A percentile compares a stretch with the other conserved stretches of the same genome.
Conservation (phyloP, 2,797 vertebrate species). For the Typhlichthys eigenmanni region DNA sequence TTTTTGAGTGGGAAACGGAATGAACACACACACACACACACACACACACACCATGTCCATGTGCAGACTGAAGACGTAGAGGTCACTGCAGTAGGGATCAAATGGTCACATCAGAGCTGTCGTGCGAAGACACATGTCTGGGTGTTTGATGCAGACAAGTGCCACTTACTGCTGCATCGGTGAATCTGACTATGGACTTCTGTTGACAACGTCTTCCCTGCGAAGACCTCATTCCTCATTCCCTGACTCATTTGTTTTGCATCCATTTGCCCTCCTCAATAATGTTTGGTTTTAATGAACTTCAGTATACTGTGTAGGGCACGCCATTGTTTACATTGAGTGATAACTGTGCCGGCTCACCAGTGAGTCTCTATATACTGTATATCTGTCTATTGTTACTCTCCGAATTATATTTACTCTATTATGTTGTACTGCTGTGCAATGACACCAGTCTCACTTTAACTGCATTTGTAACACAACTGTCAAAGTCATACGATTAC, state of each 20-base stretch:
- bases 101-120: slow-evolving; percentile 33
- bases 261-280: no score
- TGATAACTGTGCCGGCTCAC: no score
- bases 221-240: not conserved
- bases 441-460: slow-evolving; percentile 6
- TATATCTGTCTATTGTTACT: not conserved
- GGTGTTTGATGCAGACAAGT: slow-evolving; percentile 33
- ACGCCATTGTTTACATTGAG: not conserved
- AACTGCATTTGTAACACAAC: slow-evolving; percentile 25
- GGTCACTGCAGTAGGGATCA: slow-evolving; percentile 39
- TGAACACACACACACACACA: slow-evolving; percentile 21
- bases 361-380: slow-evolving; percentile 1
- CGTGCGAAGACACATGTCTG: no score
- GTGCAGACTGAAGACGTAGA: slow-evolving; percentile 46
- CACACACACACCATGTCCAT: slow-evolving; percentile 31
- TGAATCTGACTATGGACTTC: not conserved
- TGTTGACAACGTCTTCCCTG: not conserved
- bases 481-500: slow-evolving; percentile 37
- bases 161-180: slow-evolving; percentile 5
- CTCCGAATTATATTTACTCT: slow-evolving; percentile 13
- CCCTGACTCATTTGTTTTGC: not conserved
- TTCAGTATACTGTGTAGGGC: no score
- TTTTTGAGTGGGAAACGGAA: slow-evolving; percentile 58
- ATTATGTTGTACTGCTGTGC: slow-evolving; percentile 18
- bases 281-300: no score